Conservation (phyloP, 2,888 invertebrate genomes). For the Drosophila flavopinicola region DNA sequence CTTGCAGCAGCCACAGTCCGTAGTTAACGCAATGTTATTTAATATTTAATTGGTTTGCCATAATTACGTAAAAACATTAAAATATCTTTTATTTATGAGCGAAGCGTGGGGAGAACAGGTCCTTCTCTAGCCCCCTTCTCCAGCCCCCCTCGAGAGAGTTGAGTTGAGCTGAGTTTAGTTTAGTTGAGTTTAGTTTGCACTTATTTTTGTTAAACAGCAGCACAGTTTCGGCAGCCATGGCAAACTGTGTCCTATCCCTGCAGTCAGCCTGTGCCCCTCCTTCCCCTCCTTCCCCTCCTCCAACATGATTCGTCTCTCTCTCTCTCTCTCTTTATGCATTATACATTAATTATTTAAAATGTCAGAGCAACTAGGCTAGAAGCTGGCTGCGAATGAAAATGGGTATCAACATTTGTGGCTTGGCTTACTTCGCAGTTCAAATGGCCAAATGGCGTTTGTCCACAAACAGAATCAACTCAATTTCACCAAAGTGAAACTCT, state of each 20-base stretch:
- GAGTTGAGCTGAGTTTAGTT: constrained; percentile 28
- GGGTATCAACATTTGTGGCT: constrained; percentile 50
- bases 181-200: constrained; percentile 45
- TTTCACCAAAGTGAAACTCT: neutral
- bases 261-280: neutral
- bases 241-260: constrained; percentile 14
- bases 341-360: constrained; percentile 78
- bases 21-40: constrained; percentile 63
- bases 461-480: neutral
- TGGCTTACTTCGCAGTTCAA: constrained; percentile 34
- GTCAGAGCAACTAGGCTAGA: constrained; percentile 76
- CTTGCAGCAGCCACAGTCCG: constrained; percentile 43
- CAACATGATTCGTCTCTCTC: constrained; percentile 3
- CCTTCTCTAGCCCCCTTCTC: constrained; percentile 14
- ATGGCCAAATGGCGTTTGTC: constrained; percentile 2
- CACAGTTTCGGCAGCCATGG: constrained; percentile 50
- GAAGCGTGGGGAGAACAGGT: constrained; percentile 4
- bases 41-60: constrained; percentile 76
- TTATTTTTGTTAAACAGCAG: constrained; percentile 70
- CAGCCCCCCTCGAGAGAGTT: constrained; percentile 25
- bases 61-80: constrained; percentile 80
- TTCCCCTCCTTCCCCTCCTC: neutral
- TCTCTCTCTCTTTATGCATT: constrained; percentile 57
- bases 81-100: constrained; percentile 73
- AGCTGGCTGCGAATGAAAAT: constrained; percentile 53